Evolutionary conservation across 2,113 vertebrate species (phyloP).

Genomic region (Corynorhinus townsendii): DNA sequence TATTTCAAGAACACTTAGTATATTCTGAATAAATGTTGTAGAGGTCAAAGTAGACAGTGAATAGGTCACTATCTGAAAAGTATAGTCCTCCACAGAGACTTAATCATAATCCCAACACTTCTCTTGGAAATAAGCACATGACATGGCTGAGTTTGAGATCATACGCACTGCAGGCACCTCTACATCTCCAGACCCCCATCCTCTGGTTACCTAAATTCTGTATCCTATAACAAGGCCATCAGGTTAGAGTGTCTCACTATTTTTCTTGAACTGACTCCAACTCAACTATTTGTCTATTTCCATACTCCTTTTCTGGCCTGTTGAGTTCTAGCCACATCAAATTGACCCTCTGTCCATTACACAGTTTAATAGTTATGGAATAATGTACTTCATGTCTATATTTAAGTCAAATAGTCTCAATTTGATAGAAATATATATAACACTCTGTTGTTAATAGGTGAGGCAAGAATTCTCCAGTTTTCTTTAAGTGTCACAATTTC

Average conservation of each 20-base stretch:
- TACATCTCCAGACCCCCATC: fast-evolving
- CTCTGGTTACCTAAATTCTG: background rate
- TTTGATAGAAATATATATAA: background rate
- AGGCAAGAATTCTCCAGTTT: background rate
- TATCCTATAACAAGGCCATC: background rate
- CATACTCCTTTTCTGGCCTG: background rate
- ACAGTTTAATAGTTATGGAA: background rate
- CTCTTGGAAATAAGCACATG: background rate
- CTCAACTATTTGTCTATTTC: background rate
- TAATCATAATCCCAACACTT: background rate
- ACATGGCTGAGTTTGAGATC: background rate
- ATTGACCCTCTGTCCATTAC: background rate
- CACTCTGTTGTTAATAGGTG: background rate
- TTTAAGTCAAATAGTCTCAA: background rate
- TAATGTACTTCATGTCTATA: background rate
- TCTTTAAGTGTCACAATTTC: background rate
- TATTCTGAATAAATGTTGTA: background rate
- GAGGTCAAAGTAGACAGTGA: background rate
- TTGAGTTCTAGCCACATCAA: background rate
- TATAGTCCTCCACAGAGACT: background rate
- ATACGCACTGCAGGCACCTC: fast-evolving
- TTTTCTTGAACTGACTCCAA: background rate
- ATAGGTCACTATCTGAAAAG: background rate
- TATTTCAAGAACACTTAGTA: background rate
- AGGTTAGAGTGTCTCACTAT: background rate